Conservation (phyloP, 2,113 vertebrate species). For the Hyaena hyaena region DNA sequence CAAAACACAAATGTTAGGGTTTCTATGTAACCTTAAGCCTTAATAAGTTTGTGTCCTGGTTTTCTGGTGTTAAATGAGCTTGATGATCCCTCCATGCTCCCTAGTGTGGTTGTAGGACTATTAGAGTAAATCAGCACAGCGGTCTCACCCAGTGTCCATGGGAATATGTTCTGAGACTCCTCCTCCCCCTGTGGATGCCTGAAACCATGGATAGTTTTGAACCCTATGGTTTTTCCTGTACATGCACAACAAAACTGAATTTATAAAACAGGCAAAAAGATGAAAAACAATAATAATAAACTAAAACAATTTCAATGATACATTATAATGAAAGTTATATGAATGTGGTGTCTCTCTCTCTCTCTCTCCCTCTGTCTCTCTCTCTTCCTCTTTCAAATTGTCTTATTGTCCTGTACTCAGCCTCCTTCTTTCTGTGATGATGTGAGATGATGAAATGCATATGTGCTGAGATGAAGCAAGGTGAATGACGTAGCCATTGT, state of each 20-base stretch:
- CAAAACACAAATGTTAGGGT: slow-evolving; percentile 13
- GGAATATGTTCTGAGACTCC: not conserved
- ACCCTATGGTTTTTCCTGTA: not conserved
- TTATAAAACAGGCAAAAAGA: not conserved
- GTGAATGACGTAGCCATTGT: not conserved
- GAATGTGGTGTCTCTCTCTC: not conserved
- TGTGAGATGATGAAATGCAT: not conserved
- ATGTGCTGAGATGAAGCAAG: not conserved
- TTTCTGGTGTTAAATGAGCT: not conserved
- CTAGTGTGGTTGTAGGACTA: not conserved
- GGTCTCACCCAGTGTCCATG: not conserved
- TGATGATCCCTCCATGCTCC: not conserved
- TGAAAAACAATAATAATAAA: not conserved
- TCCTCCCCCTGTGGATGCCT: not conserved
- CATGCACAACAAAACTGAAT: not conserved
- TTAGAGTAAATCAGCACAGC: not conserved
- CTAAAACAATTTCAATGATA: not conserved
- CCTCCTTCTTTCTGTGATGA: not conserved
- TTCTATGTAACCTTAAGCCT: not conserved
- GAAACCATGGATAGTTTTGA: not conserved
- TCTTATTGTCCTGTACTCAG: not conserved
- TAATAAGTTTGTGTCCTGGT: not conserved
- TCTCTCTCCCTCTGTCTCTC: no score
- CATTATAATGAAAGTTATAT: not conserved
- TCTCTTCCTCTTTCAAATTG: not conserved